Conservation (phyloP, 2,113 vertebrate genomes). For the Pygoscelis antarcticus region DNA sequence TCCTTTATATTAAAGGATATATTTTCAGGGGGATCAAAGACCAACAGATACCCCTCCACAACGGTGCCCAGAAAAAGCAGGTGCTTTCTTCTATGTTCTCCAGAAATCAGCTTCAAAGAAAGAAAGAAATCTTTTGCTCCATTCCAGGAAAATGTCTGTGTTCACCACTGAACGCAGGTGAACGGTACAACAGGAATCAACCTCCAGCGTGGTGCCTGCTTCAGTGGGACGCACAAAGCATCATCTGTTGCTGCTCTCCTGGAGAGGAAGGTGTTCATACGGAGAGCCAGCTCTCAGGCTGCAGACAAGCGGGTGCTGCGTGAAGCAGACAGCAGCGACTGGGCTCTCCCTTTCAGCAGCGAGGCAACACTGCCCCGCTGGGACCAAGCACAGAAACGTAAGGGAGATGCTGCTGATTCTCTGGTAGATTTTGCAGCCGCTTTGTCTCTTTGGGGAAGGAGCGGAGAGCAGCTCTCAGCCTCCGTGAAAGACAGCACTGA, state of each 20-base stretch:
- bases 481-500: neutral
- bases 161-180: neutral
- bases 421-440: neutral
- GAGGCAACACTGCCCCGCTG: conserved; percentile 58
- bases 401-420: neutral
- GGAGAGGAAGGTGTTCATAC: neutral
- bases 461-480: neutral
- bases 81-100: neutral
- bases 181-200: neutral
- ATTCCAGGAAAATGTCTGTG: neutral
- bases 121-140: neutral
- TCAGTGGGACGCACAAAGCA: neutral
- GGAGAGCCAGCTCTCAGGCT: neutral
- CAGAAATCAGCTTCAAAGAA: neutral
- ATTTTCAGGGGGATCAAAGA: neutral
- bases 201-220: neutral
- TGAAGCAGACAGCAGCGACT: neutral
- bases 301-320: neutral
- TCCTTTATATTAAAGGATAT: neutral
- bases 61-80: neutral
- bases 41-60: neutral
- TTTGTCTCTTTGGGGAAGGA: neutral
- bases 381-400: neutral
- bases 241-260: neutral
- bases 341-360: neutral